A percentile compares a stretch with the other conserved stretches of the same genome.
Evolutionary conservation across 2,113 vertebrate species (phyloP).

Genomic region (Lepisosteus oculatus): DNA sequence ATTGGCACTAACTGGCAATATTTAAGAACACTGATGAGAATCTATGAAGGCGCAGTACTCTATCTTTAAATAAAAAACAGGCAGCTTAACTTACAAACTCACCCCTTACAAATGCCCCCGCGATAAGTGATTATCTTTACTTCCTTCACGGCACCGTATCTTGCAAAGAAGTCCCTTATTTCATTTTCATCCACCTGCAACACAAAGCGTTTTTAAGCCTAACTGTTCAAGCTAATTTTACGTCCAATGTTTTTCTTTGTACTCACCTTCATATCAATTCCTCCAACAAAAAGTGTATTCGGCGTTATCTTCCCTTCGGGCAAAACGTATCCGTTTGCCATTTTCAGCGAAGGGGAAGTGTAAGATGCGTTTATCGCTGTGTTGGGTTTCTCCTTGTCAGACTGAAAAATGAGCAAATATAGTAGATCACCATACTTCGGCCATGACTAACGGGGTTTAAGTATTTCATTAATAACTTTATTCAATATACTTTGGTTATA

Average conservation of each 20-base stretch:
- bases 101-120: constrained; percentile 92
- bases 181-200: constrained; percentile 84
- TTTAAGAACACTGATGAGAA: too few relatives aligned
- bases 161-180: constrained; percentile 80
- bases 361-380: constrained; percentile 47
- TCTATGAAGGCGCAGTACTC: constrained; percentile 11
- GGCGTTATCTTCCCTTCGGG: constrained; percentile 90
- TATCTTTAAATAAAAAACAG: neutral
- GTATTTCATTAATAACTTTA: too few relatives aligned
- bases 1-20: too few relatives aligned
- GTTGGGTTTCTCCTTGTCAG: constrained; percentile 34
- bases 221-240: too few relatives aligned
- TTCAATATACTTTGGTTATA: too few relatives aligned
- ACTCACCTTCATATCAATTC: constrained; percentile 87
- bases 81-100: constrained; percentile 37
- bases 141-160: constrained; percentile 83
- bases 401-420: neutral
- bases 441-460: too few relatives aligned
- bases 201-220: constrained; percentile 20
- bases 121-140: constrained; percentile 94
- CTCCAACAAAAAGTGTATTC: constrained; percentile 92
- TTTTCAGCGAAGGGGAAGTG: constrained; percentile 46
- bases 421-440: too few relatives aligned
- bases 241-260: neutral
- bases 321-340: constrained; percentile 85